phyloP scores from a whole-genome alignment of 35 echinoderm and acorn worm genomes.

The Eucidaris tribuloides region DNA sequence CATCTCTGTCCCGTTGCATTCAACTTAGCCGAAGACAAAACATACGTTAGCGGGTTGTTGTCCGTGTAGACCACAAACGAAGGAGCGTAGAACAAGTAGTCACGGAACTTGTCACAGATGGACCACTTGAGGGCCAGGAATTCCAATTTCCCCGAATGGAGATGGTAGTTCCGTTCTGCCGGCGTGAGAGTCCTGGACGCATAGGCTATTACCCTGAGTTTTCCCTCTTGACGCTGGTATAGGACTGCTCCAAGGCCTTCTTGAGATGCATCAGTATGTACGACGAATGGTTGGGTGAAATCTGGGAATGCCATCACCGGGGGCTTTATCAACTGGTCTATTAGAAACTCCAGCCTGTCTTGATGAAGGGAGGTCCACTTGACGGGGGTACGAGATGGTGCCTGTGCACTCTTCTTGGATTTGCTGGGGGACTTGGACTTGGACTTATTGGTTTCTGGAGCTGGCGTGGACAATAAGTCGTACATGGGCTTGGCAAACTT shows the following conservation, averaged over 20 bases:
- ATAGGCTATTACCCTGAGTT: slow-evolving; percentile 39
- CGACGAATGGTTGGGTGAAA: background rate
- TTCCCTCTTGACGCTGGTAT: slow-evolving; percentile 38
- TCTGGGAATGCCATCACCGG: slow-evolving; percentile 57
- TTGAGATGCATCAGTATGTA: slow-evolving; percentile 49
- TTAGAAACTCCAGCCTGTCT: background rate
- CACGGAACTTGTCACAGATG: slow-evolving; percentile 46
- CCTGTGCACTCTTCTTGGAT: too few relatives aligned
- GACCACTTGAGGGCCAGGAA: slow-evolving; percentile 62
- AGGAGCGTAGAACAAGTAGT: slow-evolving; percentile 50
- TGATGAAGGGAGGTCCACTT: slow-evolving; percentile 17
- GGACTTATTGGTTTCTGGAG: background rate
- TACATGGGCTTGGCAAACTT: slow-evolving; percentile 35
- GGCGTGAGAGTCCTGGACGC: background rate
- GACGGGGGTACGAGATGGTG: too few relatives aligned
- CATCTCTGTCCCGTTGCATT: too few relatives aligned
- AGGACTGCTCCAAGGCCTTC: slow-evolving; percentile 40
- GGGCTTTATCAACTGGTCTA: slow-evolving; percentile 14
- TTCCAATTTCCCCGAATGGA: slow-evolving; percentile 39
- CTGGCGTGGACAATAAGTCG: slow-evolving; percentile 21
- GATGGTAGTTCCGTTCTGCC: slow-evolving; percentile 43
- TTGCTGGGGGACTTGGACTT: background rate
- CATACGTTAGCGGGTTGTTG: too few relatives aligned
- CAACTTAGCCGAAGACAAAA: too few relatives aligned
- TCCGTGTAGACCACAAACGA: slow-evolving; percentile 48